Conservation (phyloP, 1,140 invertebrate species). For the Rhagoletis pomonella region DNA sequence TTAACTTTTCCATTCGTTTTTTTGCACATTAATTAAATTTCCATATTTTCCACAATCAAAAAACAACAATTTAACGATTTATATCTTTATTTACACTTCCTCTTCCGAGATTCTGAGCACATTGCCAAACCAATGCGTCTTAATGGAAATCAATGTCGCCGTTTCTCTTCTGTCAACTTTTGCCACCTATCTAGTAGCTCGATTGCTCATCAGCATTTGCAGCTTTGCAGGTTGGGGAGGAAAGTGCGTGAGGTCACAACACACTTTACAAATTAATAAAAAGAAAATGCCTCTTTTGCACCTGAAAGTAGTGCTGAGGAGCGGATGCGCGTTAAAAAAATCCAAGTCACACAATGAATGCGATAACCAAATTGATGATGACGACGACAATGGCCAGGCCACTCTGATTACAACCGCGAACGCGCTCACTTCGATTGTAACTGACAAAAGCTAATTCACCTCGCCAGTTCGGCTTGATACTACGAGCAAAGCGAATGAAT, state of each 20-base stretch:
- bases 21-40: not conserved
- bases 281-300: not conserved
- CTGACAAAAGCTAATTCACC: slow-evolving; percentile 43
- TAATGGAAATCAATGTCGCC: slow-evolving; percentile 2
- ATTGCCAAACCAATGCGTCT: not conserved
- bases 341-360: not conserved
- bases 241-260: not conserved
- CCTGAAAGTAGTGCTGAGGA: not conserved
- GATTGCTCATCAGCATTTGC: not conserved
- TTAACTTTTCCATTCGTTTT: not conserved
- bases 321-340: not conserved
- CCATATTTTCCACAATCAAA: not conserved
- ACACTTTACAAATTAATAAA: not conserved
- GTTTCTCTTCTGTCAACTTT: not conserved
- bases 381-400: slow-evolving; percentile 16
- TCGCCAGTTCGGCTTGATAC: slow-evolving; percentile 11
- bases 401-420: slow-evolving; percentile 36
- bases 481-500: slow-evolving; percentile 37
- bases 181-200: too few species aligned
- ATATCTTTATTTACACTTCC: slow-evolving; percentile 2
- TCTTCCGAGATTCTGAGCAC: not conserved
- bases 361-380: slow-evolving; percentile 30
- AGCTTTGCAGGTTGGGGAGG: not conserved
- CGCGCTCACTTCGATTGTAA: slow-evolving; percentile 46
- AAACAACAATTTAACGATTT: not conserved